Evolutionary conservation across 2,888 invertebrate species (phyloP), one percentile per base, ranked within the genome.

Genomic region (Macrosiphum euphorbiae): DNA sequence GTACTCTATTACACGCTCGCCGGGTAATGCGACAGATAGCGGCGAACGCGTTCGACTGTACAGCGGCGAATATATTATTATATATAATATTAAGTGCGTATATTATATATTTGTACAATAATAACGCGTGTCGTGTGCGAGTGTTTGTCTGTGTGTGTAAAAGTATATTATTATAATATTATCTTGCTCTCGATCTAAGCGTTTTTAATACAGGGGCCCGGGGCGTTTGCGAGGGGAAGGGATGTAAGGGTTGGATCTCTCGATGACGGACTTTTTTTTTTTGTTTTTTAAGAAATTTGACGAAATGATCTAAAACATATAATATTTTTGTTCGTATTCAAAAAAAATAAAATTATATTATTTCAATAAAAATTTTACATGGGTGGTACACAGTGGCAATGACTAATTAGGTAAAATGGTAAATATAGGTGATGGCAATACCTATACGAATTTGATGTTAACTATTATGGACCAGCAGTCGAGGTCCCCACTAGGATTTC

Each of bases 1-100:
- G 92, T 92, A 87, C 35, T 61, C 92, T 26, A 47, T 91, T 86
- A 86, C 58, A 47, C 58, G 44, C 85, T 44, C n/a, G 26, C 28
- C 20, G 78, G 35, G 35, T 78, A 55, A 90, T 28, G 55, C 35
- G 28, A 28, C 50, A 26, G 47, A 84, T 78, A 78, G 52, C 78
- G 58, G 26, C 58, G 41, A 16, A 58, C 3, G 41, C 89, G 44
- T 89, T 55, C 11, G 41, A 44, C 24, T 28, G 58, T 28, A 50
- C 24, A 11, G 3, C 47, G 10, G 11, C n/a, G 1, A 13, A 78
- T 78, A 78, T n/a, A 67, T n/a, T 67, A 16, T n/a, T n/a, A n/a
- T 7, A 13, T 78, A 78, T 78, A 78, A 2, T 78, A 78, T 67
- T n/a, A 47, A n/a, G 5, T 67, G n/a, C 13, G 55, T 35, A 35